Evolutionary conservation across 2,797 vertebrate genomes (phyloP).

Genomic region (Sebastes taczanowskii): DNA sequence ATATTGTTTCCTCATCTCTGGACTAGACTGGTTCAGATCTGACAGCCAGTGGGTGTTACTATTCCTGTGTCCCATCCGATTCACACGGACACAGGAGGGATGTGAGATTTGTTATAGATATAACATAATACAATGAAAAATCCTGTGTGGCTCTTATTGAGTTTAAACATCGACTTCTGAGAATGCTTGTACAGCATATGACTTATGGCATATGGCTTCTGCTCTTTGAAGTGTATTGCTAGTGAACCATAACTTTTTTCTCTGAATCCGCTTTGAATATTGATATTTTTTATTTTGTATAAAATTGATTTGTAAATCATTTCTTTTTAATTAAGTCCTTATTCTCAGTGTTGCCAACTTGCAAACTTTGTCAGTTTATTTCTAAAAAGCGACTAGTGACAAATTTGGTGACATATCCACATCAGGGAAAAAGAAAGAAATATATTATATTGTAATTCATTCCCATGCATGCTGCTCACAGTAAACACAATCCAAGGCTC

Average conservation of each 20-base stretch:
- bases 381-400: too few species aligned
- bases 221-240: neutral
- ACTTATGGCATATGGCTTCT: neutral
- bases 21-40: neutral
- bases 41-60: neutral
- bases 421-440: too few species aligned
- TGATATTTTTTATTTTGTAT: neutral
- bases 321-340: neutral
- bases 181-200: neutral
- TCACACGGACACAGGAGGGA: neutral
- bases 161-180: neutral
- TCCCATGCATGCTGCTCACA: too few species aligned
- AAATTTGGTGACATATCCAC: too few species aligned
- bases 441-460: too few species aligned
- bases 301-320: neutral
- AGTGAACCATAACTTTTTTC: neutral
- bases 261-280: neutral
- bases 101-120: neutral
- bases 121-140: neutral
- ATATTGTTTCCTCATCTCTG: constrained; percentile 26
- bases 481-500: too few species aligned
- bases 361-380: too few species aligned
- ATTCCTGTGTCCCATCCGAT: neutral
- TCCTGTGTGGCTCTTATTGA: neutral
- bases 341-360: too few species aligned